Evolutionary conservation across 2,797 vertebrate species (phyloP).

Genomic region (Vipera ursinii): DNA sequence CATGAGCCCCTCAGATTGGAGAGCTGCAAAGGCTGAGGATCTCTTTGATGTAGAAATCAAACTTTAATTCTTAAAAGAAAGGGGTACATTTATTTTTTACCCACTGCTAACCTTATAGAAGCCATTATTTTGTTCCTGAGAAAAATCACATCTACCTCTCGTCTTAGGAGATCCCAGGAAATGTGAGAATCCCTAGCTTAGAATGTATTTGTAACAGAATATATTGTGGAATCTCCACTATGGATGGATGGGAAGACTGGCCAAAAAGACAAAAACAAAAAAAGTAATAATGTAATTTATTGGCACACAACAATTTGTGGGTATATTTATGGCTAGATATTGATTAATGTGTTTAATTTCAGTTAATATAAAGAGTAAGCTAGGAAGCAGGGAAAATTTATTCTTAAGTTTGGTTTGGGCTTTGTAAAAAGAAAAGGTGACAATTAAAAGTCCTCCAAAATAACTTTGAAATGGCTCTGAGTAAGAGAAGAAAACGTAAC

Average conservation of each 20-base stretch:
- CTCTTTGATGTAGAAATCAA: background rate
- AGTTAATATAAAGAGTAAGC: background rate
- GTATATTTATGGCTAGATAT: background rate
- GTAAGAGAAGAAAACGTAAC: background rate
- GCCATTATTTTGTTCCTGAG: background rate
- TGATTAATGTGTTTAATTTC: background rate
- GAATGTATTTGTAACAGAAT: background rate
- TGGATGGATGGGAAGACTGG: rapidly evolving
- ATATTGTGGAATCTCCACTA: rapidly evolving
- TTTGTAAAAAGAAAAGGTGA: background rate
- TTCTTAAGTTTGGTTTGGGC: background rate
- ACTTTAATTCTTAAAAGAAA: background rate
- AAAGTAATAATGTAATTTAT: background rate
- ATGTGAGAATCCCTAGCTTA: background rate
- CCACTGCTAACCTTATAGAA: background rate
- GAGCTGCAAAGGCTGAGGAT: background rate
- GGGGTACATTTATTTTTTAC: background rate
- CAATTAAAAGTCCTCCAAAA: background rate
- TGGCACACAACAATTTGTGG: background rate
- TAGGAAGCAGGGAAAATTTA: background rate
- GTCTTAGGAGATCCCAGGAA: background rate
- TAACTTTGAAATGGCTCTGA: background rate
- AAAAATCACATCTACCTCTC: background rate
- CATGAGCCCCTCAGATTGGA: background rate
- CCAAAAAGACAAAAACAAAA: background rate